phyloP scores from a whole-genome alignment of 2,888 invertebrate species.

The Encarsia formosa region DNA sequence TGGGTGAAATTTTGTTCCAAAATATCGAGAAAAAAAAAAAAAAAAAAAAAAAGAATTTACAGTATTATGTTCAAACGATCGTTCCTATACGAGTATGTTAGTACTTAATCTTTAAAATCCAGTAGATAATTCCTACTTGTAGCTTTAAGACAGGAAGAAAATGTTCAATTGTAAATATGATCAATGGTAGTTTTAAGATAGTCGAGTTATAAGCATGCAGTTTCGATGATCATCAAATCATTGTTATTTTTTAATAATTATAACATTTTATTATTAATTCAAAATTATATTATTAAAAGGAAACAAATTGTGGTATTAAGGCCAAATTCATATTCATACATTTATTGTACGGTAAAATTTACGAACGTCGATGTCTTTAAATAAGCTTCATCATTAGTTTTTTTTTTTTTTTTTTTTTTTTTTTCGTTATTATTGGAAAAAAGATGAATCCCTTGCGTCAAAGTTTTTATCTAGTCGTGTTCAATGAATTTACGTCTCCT shows the following conservation, averaged over 20 bases:
- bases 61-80: too few species aligned
- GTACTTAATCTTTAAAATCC: too few species aligned
- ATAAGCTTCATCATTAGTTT: slow-evolving; percentile 12
- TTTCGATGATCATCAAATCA: slow-evolving; percentile 14
- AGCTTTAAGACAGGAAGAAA: background rate
- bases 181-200: slow-evolving; percentile 15
- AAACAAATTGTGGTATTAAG: slow-evolving; percentile 26
- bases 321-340: slow-evolving; percentile 28
- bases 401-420: slow-evolving; percentile 4
- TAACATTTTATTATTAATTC: slow-evolving; percentile 24
- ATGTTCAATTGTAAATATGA: slow-evolving; percentile 18
- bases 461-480: slow-evolving; percentile 22
- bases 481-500: too few species aligned
- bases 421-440: too few species aligned
- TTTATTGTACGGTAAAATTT: slow-evolving; percentile 29
- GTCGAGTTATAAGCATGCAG: slow-evolving; percentile 18
- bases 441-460: slow-evolving; percentile 22
- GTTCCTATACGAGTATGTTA: too few species aligned
- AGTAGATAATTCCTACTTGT: too few species aligned
- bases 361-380: slow-evolving; percentile 27
- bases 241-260: slow-evolving; percentile 21
- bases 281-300: slow-evolving; percentile 26
- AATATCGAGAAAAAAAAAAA: too few species aligned
- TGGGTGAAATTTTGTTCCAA: too few species aligned
- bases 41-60: too few species aligned